A percentile compares a stretch with the other conserved stretches of the same genome.
Conservation (phyloP, 2,888 invertebrate species). For the Conistra vaccinii region DNA sequence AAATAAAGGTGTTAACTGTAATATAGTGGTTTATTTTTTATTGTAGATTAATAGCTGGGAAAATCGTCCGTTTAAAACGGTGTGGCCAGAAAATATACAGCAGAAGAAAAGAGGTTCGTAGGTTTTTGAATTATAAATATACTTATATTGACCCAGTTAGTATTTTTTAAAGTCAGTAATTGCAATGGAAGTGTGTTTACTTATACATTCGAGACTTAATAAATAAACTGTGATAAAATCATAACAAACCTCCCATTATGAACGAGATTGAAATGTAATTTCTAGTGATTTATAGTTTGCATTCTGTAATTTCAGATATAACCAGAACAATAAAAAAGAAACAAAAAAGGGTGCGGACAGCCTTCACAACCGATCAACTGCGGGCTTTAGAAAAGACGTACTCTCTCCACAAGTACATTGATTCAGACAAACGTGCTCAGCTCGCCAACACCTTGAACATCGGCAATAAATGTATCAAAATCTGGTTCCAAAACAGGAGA, state of each 20-base stretch:
- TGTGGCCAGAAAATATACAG: conserved; percentile 72
- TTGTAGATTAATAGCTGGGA: conserved; percentile 78
- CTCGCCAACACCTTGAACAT: conserved; percentile 92
- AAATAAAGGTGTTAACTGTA: not conserved
- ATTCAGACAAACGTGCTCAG: conserved; percentile 91
- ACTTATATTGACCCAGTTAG: not conserved
- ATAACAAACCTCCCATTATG: not conserved
- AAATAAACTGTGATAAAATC: not conserved
- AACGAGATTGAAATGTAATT: not conserved
- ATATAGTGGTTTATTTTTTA: not conserved
- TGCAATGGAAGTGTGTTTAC: not conserved
- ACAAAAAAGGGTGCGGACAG: conserved; percentile 93
- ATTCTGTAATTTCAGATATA: conserved; percentile 61
- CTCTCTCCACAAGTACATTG: conserved; percentile 91
- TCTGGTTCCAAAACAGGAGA: conserved; percentile 96
- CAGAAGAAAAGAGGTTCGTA: conserved; percentile 71
- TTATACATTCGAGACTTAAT: not conserved
- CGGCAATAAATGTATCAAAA: conserved; percentile 94
- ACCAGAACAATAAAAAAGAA: conserved; percentile 78
- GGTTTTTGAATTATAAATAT: not conserved
- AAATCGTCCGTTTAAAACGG: conserved; percentile 76
- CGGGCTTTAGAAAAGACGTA: conserved; percentile 90
- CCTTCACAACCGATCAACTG: conserved; percentile 93
- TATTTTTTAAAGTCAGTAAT: not conserved
- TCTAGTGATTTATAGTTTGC: not conserved